These are phyloP conservation scores for Lasioglossum oenotherae DNA, from an alignment of 2,888 invertebrate genomes.

Conservation along the genomic window DNA sequence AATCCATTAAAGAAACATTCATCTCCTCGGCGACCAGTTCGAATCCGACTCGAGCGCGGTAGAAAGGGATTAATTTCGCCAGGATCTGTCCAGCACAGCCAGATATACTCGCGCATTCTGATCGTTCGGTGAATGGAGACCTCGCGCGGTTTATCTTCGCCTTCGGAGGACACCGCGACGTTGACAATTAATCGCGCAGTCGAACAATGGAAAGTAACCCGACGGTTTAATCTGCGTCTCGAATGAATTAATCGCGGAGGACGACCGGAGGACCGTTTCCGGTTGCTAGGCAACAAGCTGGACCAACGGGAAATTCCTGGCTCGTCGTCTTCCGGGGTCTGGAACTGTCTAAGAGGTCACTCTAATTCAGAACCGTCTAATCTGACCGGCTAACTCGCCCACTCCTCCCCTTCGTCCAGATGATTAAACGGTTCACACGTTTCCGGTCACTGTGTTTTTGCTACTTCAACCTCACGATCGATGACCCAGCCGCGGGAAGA, in stretches of 20 bases:
- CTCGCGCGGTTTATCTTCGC: slow-evolving; percentile 37
- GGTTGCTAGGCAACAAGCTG: slow-evolving; percentile 68
- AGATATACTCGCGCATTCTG: slow-evolving; percentile 24
- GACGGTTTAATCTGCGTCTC: slow-evolving; percentile 29
- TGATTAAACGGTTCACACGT: slow-evolving; percentile 15
- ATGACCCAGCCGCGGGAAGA: slow-evolving; percentile 35
- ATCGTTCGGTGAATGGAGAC: slow-evolving; percentile 40
- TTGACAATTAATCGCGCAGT: slow-evolving; percentile 50
- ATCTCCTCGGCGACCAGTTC: neutral
- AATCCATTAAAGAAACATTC: slow-evolving; percentile 11
- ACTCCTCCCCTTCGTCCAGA: neutral
- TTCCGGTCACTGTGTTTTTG: neutral
- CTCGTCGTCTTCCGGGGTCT: neutral
- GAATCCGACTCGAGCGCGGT: neutral
- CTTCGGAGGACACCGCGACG: slow-evolving; percentile 41
- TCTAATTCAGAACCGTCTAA: slow-evolving; percentile 8
- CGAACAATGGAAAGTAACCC: slow-evolving; percentile 31
- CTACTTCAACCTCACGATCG: slow-evolving; percentile 23
- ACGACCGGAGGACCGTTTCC: slow-evolving; percentile 57
- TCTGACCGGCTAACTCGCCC: neutral
- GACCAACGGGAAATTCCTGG: slow-evolving; percentile 51
- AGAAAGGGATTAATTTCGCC: slow-evolving; percentile 18
- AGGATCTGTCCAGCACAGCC: slow-evolving; percentile 10
- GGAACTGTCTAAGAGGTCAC: neutral
- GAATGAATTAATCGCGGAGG: slow-evolving; percentile 63